These are phyloP conservation scores for Nyctalus aviator DNA, from an alignment of 2,797 vertebrate genomes.

Conservation along the genomic window DNA sequence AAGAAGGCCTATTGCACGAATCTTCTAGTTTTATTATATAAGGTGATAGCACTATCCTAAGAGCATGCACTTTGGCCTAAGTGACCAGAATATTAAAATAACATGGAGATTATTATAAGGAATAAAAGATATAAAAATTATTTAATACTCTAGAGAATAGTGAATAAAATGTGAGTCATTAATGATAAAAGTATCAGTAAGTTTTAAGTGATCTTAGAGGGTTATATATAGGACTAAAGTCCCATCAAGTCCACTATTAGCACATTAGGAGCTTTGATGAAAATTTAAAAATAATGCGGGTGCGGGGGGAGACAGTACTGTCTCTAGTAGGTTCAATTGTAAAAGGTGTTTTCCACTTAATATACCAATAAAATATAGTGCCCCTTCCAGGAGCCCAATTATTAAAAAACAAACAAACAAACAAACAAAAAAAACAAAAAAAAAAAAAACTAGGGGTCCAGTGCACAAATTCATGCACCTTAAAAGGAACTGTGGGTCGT, in stretches of 20 bases:
- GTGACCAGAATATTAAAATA: background rate
- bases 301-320: background rate
- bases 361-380: background rate
- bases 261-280: background rate
- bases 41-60: background rate
- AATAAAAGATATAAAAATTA: background rate
- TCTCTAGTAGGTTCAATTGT: background rate
- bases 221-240: background rate
- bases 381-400: background rate
- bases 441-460: too few species aligned
- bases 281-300: background rate
- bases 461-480: too few species aligned
- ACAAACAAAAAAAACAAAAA: background rate
- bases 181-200: background rate
- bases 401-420: background rate
- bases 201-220: background rate
- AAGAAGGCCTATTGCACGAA: too few species aligned
- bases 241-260: background rate
- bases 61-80: background rate
- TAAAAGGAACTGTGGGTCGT: too few species aligned
- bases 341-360: background rate
- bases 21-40: too few species aligned
- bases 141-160: background rate
- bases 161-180: background rate
- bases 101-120: background rate